A percentile compares a stretch with the other conserved stretches of the same genome.
These are phyloP conservation scores for Parauchenoglanis ngamensis DNA, from an alignment of 2,797 vertebrate species.

Conservation along the genomic window DNA sequence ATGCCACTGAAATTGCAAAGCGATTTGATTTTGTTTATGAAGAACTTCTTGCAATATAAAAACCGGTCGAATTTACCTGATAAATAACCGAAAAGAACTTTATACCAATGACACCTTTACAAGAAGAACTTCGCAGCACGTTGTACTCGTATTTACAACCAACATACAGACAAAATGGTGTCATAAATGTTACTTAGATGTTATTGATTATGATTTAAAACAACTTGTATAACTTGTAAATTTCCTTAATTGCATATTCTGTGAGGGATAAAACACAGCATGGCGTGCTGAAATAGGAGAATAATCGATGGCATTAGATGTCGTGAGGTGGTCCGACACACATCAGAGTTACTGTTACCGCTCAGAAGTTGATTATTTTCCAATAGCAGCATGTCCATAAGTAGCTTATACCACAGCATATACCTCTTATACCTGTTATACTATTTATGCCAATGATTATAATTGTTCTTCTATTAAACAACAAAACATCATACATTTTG, in stretches of 20 bases:
- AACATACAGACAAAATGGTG: neutral
- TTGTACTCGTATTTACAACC: neutral
- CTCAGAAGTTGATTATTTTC: neutral
- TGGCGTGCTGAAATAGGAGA: neutral
- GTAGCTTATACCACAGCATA: neutral
- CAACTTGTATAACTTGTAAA: neutral
- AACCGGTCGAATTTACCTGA: neutral
- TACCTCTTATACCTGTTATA: no score
- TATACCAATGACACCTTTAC: neutral
- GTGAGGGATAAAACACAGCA: neutral
- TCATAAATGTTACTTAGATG: neutral
- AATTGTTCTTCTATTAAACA: neutral
- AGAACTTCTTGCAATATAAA: neutral
- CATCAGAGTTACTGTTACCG: neutral
- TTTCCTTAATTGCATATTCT: neutral
- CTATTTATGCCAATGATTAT: neutral
- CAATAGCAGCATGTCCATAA: no score
- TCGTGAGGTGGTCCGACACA: neutral
- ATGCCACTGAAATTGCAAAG: neutral
- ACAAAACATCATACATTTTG: neutral
- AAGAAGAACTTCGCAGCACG: neutral
- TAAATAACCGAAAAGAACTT: neutral
- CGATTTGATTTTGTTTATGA: no score
- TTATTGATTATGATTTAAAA: neutral
- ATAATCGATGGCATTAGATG: neutral